Percentiles rank a stretch among this genome's conserved stretches.
Evolutionary conservation across 2,113 vertebrate genomes (phyloP).

Genomic region (Lagenorhynchus albirostris): DNA sequence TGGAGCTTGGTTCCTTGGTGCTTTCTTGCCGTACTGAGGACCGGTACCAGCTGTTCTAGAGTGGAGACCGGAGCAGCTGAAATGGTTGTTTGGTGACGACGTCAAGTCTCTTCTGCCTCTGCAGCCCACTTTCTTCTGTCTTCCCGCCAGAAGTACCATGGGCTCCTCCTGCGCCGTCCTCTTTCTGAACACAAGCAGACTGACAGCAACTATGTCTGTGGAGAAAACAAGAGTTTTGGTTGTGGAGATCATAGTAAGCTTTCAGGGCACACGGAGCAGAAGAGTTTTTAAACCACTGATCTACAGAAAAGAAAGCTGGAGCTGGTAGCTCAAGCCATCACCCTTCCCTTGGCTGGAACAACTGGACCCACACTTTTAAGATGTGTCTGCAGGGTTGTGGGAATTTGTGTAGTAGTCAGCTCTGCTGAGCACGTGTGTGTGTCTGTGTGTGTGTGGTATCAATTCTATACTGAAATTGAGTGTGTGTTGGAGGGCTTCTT

Average conservation of each 20-base stretch:
- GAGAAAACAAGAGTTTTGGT: not conserved
- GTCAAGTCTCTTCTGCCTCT: not conserved
- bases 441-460: not conserved
- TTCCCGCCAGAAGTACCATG: not conserved
- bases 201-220: not conserved
- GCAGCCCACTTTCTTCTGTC: not conserved
- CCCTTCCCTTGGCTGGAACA: not conserved
- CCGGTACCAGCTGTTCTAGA: not conserved
- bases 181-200: not conserved
- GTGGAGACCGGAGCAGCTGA: not conserved
- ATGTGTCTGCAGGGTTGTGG: not conserved
- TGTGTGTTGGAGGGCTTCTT: not conserved
- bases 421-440: not conserved
- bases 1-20: not conserved
- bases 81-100: not conserved
- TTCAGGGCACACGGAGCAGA: not conserved
- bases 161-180: not conserved
- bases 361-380: not conserved
- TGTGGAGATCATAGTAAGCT: not conserved
- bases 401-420: not conserved
- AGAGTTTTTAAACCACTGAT: not conserved
- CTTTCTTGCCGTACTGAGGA: not conserved
- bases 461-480: not conserved
- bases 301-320: not conserved
- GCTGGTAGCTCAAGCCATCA: not conserved